Base-by-base conservation (phyloP, 2,888 invertebrate species). In the Acleris holmiana region DNA sequence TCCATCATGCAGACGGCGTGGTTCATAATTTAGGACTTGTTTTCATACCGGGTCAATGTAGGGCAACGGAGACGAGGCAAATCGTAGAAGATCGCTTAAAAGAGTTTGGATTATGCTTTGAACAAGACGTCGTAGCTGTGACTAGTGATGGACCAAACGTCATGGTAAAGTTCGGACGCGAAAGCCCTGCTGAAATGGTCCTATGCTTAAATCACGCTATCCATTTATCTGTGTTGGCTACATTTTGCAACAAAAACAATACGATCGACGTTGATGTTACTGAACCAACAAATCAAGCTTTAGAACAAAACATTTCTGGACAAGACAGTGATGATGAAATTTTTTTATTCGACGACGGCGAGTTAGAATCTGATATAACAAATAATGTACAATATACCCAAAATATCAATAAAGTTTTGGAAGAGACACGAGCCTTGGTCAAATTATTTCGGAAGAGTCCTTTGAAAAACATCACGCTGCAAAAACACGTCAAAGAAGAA, bases 11-110 rank as follows among this genome's bases (percentile, higher is more conserved):
- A 48, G 60, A 67, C 10, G 46, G 25, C 35, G 35, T 6, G 53
- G 10, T 46, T 57, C 60, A 54, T 40, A 67, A 67, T 67, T 58
- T 68, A 60, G 68, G 68, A 41, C 57, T 69, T 44, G 67, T 69
- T 23, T 69, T 61, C 47, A 69, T 67, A 60, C 68, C 65, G 6
- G 65, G 58, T 48, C 64, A 69, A 68, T 69, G 69, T 55, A 67
- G 68, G 13, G 68, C 69, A 35, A 49, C 23, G n/a, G 69, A 67
- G 48, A 51, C 51, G 25, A 69, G 64, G 66, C 47, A 66, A 63
- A 68, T 68, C 50, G 63, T 68, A n/a, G 61, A 64, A 48, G 50
- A 55, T 23, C 59, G 54, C 35, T 68, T 68, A 48, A 41, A 68
- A 67, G 19, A 68, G 13, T 70, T 68, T 67, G 65, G 63, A 41